Percentiles rank a stretch among this genome's conserved stretches.
Conservation (phyloP, 2,113 vertebrate species). For the Pardalotus punctatus region DNA sequence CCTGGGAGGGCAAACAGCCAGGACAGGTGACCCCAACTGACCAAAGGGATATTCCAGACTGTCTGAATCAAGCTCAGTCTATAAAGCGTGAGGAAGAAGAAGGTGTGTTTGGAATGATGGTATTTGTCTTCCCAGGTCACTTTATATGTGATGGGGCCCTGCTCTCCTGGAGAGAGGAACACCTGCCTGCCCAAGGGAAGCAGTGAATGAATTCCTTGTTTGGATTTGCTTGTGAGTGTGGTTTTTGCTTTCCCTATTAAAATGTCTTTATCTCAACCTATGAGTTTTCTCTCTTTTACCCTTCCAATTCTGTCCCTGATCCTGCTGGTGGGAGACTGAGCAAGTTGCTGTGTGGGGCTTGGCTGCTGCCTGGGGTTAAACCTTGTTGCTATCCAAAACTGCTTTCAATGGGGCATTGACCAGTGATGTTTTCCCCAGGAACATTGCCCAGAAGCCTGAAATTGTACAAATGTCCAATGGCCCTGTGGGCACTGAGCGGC, state of each 20-base stretch:
- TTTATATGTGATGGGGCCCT: neutral
- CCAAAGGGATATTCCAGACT: neutral
- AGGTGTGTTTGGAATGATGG: neutral
- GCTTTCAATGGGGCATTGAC: neutral
- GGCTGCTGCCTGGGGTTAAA: neutral
- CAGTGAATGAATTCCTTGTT: neutral
- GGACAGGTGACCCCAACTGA: neutral
- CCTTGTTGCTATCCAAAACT: neutral
- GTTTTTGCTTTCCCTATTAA: neutral
- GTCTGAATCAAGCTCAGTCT: neutral
- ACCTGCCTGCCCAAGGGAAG: neutral
- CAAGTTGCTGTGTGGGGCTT: accelerated
- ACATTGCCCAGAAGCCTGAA: neutral
- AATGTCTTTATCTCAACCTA: neutral
- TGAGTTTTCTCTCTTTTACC: neutral
- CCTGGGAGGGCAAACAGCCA: neutral
- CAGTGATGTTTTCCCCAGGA: neutral
- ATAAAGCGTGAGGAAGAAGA: neutral
- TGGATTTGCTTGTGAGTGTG: neutral
- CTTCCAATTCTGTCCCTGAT: neutral
- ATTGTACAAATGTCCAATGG: neutral
- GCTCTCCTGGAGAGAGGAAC: neutral
- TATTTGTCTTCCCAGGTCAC: neutral
- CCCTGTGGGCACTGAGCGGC: neutral
- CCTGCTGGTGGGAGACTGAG: neutral